Conservation (phyloP, 2,888 invertebrate species). For the Drosophila greeni region DNA sequence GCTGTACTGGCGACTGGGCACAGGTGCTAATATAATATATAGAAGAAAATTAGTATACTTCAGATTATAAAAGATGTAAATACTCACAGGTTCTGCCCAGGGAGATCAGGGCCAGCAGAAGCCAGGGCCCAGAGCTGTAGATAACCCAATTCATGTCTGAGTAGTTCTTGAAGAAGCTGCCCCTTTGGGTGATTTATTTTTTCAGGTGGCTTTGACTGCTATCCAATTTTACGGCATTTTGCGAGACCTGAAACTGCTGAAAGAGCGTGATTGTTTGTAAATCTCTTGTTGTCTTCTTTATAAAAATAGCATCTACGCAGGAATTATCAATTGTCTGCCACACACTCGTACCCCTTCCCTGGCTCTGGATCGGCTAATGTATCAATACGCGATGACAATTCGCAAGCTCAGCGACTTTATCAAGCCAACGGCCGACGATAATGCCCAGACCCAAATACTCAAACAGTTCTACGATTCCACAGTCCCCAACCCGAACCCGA, state of each 20-base stretch:
- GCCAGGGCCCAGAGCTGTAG: conserved; percentile 27
- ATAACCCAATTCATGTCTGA: conserved; percentile 46
- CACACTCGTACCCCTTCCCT: conserved; percentile 16
- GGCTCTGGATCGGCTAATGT: conserved; percentile 22
- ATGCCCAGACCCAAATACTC: conserved; percentile 60
- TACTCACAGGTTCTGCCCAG: conserved; percentile 51
- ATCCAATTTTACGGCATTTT: conserved; percentile 53
- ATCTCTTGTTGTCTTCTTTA: conserved; percentile 11
- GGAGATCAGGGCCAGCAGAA: conserved; percentile 43
- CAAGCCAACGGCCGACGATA: conserved; percentile 45
- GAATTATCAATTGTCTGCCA: conserved; percentile 26
- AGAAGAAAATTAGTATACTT: no score
- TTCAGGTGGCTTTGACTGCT: not conserved
- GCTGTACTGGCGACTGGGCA: conserved; percentile 64
- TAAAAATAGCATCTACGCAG: conserved; percentile 16
- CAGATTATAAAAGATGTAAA: no score
- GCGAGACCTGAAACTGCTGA: conserved; percentile 34
- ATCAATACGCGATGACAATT: conserved; percentile 43
- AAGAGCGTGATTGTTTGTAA: conserved; percentile 11
- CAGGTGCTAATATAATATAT: conserved; percentile 61
- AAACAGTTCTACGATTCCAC: conserved; percentile 33
- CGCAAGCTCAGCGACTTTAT: conserved; percentile 56
- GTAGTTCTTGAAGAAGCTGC: conserved; percentile 12
- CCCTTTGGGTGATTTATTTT: conserved; percentile 2
- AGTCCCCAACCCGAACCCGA: conserved; percentile 31